A percentile compares a stretch with the other conserved stretches of the same genome.
phyloP scores from a whole-genome alignment of 1,140 invertebrate species.

The Portunus trituberculatus region DNA sequence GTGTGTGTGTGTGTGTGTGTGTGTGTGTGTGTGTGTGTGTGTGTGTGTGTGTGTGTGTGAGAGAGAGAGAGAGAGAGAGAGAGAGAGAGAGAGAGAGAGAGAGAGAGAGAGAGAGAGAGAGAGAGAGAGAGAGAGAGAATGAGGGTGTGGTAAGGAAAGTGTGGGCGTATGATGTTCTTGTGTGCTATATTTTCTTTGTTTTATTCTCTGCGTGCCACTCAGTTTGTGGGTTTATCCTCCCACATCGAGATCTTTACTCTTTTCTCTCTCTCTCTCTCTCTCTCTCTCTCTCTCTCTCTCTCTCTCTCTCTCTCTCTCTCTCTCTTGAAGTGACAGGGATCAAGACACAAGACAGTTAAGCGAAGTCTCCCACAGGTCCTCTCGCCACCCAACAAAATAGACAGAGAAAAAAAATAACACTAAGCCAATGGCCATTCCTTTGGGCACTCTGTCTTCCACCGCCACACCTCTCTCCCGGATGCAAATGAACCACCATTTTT shows the following conservation, averaged over 20 bases:
- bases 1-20: background rate
- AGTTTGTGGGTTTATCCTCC: background rate
- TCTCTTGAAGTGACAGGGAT: background rate
- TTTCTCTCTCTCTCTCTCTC: constrained; percentile 3
- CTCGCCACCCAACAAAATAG: background rate
- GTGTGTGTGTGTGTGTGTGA: no score
- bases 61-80: no score
- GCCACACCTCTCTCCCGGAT: background rate
- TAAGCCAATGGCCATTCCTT: background rate
- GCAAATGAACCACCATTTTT: background rate
- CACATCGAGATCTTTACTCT: background rate
- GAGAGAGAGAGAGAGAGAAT: no score
- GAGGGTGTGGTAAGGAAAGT: no score
- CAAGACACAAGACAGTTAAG: background rate
- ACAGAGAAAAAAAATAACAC: background rate
- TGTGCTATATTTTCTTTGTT: no score
- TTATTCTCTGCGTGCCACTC: background rate
- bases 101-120: no score
- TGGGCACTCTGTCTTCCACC: background rate
- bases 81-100: no score
- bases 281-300: background rate
- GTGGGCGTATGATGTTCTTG: no score
- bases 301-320: constrained; percentile 3
- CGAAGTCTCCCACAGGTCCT: background rate
- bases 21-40: no score